Evolutionary conservation across 2,797 vertebrate species (phyloP).

Genomic region (Taeniopygia guttata): DNA sequence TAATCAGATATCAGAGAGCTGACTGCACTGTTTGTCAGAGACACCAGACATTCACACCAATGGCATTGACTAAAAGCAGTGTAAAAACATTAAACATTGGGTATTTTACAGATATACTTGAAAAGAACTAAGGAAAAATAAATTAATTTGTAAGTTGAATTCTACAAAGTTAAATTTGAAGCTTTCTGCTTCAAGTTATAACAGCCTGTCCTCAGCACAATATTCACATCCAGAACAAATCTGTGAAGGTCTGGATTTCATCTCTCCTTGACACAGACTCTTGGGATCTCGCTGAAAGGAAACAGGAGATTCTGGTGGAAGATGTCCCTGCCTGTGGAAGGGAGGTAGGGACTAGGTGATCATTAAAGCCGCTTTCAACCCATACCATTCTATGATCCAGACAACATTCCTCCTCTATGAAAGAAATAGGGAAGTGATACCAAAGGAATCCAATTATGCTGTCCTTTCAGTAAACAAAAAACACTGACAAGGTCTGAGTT

Average conservation of each 20-base stretch:
- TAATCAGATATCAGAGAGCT: background rate
- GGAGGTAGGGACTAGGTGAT: fast-evolving
- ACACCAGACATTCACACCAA: background rate
- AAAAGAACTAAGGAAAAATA: background rate
- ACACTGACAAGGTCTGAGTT: background rate
- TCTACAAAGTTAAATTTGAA: background rate
- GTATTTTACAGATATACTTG: background rate
- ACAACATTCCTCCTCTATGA: background rate
- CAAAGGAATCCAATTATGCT: background rate
- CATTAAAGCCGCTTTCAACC: background rate
- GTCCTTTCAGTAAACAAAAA: background rate
- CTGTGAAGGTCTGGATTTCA: background rate
- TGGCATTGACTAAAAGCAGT: background rate
- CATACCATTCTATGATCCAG: background rate
- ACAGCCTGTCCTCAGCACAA: background rate
- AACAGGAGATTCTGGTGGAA: background rate
- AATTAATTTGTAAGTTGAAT: background rate
- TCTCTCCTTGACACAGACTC: background rate
- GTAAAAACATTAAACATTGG: background rate
- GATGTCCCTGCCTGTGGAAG: background rate
- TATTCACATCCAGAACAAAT: background rate
- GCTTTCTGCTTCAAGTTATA: background rate
- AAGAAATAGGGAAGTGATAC: background rate
- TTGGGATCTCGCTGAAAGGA: background rate
- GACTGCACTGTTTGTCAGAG: background rate